These are phyloP conservation scores for Anser cygnoides DNA, from an alignment of 2,113 vertebrate genomes.

Conservation along the genomic window DNA sequence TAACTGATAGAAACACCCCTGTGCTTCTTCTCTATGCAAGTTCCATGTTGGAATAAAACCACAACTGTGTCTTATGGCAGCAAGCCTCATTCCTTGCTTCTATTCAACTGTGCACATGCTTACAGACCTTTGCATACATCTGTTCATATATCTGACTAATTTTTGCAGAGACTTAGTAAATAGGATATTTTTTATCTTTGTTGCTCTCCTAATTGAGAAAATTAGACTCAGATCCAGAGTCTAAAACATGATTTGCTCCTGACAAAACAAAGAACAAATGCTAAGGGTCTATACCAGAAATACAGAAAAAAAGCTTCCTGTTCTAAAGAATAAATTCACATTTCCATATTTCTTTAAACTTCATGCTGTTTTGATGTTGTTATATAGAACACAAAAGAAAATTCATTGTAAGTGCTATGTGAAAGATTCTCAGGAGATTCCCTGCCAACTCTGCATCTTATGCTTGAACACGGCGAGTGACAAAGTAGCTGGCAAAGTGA, in stretches of 20 bases:
- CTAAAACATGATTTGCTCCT: neutral
- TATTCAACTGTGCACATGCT: neutral
- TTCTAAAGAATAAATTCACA: neutral
- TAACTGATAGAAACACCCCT: neutral
- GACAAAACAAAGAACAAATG: neutral
- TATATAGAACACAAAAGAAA: neutral
- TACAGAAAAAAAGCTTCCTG: neutral
- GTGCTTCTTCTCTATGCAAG: neutral
- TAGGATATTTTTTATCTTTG: neutral
- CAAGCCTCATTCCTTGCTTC: neutral
- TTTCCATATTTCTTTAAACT: neutral
- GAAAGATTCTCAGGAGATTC: neutral
- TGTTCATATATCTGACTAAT: neutral
- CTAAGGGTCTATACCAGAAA: neutral
- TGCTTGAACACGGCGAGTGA: neutral
- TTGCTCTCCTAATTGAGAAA: conserved; percentile 1
- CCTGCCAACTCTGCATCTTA: neutral
- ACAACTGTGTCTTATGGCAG: neutral
- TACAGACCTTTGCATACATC: fast-evolving
- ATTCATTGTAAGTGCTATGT: neutral
- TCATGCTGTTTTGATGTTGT: neutral
- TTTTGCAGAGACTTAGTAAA: neutral
- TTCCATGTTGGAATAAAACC: neutral
- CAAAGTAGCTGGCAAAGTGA: neutral
- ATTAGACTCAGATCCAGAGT: neutral